phyloP scores from a whole-genome alignment of 1,140 invertebrate species.

The Leptinotarsa lineolata region DNA sequence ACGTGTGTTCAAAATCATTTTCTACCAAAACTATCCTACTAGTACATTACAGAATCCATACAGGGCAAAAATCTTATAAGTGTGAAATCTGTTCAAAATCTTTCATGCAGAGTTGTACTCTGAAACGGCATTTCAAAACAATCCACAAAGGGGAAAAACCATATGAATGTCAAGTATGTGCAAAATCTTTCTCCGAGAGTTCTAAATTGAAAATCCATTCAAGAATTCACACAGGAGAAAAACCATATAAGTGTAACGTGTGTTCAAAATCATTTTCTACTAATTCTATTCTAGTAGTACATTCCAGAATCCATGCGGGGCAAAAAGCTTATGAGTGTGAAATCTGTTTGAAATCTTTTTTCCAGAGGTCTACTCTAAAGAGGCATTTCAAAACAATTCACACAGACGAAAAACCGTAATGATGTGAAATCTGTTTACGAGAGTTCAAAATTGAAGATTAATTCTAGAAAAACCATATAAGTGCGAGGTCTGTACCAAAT shows the following conservation, averaged over 20 bases:
- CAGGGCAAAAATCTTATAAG: neutral
- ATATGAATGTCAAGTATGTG: neutral
- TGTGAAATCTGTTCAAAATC: slow-evolving; percentile 72
- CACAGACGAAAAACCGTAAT: neutral
- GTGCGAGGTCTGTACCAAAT: slow-evolving; percentile 63
- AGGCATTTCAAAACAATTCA: neutral
- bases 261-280: no score
- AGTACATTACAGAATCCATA: neutral
- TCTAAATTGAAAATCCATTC: neutral
- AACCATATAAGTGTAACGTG: neutral
- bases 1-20: neutral
- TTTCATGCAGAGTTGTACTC: slow-evolving; percentile 60
- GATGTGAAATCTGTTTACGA: neutral
- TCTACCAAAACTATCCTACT: neutral
- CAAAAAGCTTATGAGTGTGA: no score
- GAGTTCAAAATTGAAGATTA: neutral
- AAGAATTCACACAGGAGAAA: neutral
- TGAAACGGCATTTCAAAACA: slow-evolving; percentile 60
- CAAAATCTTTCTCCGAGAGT: neutral
- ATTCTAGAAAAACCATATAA: slow-evolving; percentile 59
- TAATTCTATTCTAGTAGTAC: no score
- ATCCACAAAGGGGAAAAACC: neutral
- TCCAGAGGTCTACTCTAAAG: slow-evolving; percentile 52
- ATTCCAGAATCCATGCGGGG: no score
- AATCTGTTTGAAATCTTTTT: no score